Percentiles rank a stretch among this genome's conserved stretches.
phyloP scores from a whole-genome alignment of 2,797 vertebrate genomes.

The Sebastes trivittatus region DNA sequence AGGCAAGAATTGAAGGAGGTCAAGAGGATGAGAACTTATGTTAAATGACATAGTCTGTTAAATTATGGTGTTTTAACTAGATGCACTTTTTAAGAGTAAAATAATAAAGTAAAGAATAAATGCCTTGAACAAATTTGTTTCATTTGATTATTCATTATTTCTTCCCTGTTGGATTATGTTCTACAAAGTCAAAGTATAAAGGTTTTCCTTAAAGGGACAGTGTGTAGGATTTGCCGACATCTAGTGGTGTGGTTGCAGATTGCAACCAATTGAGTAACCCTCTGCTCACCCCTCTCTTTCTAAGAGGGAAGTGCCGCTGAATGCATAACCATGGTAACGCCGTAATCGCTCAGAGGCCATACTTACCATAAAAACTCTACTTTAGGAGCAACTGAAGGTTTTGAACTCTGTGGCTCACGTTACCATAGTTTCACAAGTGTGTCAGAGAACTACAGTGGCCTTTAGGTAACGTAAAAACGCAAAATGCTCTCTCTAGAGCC shows the following conservation, averaged over 20 bases:
- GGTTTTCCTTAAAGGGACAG: not conserved
- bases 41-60: not conserved
- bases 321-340: no score
- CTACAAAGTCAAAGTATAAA: not conserved
- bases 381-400: not conserved
- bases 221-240: no score
- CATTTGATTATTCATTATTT: not conserved
- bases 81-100: not conserved
- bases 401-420: not conserved
- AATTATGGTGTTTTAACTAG: not conserved
- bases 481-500: not conserved
- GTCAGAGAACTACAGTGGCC: not conserved
- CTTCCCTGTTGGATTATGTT: not conserved
- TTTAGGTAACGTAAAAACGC: not conserved
- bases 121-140: not conserved
- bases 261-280: no score
- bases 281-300: no score
- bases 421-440: not conserved
- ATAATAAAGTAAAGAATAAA: not conserved
- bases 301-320: no score
- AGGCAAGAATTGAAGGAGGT: constrained; percentile 18
- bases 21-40: not conserved
- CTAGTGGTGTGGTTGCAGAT: no score
- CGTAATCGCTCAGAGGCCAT: no score
- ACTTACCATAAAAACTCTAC: not conserved